Percentiles rank a stretch among this genome's conserved stretches.
phyloP scores from a whole-genome alignment of 2,113 vertebrate species.

The Epinephelus fuscoguttatus region DNA sequence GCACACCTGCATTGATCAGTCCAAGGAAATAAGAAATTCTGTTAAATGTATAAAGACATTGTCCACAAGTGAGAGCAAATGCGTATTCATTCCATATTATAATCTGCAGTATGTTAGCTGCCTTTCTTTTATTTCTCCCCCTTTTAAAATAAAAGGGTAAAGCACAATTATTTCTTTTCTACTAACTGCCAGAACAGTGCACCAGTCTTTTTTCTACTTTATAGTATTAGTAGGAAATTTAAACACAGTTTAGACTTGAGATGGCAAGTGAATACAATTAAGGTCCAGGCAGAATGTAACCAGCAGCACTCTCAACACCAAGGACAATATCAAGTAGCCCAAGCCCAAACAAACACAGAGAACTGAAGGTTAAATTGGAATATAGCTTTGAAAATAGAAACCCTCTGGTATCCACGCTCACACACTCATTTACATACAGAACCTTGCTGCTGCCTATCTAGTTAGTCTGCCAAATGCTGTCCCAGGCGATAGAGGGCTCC shows the following conservation, averaged over 20 bases:
- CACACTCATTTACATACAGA: constrained; percentile 61
- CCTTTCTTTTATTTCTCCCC: background rate
- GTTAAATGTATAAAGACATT: background rate
- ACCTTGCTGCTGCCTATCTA: constrained; percentile 47
- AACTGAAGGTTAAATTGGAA: constrained; percentile 48
- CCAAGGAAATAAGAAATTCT: background rate
- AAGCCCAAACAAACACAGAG: constrained; percentile 20
- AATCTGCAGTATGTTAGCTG: background rate
- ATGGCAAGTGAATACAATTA: constrained; percentile 27
- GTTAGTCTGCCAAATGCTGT: constrained; percentile 69
- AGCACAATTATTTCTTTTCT: background rate
- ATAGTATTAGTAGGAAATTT: constrained; percentile 7
- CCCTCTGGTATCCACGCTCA: constrained; percentile 8
- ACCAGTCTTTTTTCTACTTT: background rate
- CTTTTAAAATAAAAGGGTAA: background rate
- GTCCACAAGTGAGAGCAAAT: background rate
- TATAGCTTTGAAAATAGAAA: constrained; percentile 44
- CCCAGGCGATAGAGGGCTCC: constrained; percentile 58
- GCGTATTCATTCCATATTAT: background rate
- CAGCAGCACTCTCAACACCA: constrained; percentile 28
- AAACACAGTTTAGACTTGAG: constrained; percentile 6
- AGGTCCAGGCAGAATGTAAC: constrained; percentile 13
- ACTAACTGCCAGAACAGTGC: background rate
- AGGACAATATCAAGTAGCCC: constrained; percentile 43
- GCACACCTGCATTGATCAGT: background rate